phyloP scores from a whole-genome alignment of 2,797 vertebrate species.

The Megalops cyprinoides region DNA sequence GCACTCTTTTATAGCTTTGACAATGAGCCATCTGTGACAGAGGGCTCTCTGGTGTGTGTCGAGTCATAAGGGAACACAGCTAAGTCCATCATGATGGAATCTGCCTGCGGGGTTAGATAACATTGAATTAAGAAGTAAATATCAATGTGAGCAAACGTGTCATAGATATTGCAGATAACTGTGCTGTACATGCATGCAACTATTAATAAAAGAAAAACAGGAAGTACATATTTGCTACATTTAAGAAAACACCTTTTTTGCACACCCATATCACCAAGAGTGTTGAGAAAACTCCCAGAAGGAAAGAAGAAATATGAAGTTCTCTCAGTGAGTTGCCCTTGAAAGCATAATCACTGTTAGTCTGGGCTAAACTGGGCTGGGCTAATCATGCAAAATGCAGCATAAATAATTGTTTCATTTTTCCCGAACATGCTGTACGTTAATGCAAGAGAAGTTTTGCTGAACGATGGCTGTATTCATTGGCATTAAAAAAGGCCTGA shows the following conservation, averaged over 20 bases:
- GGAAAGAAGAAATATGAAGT: not conserved
- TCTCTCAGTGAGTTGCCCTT: not conserved
- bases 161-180: not conserved
- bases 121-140: constrained; percentile 19
- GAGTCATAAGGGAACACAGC: constrained; percentile 37
- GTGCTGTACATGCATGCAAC: not conserved
- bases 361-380: not conserved
- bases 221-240: not conserved
- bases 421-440: not conserved
- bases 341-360: too few species aligned
- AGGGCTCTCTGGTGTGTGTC: constrained; percentile 9
- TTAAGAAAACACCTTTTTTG: not conserved
- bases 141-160: not conserved
- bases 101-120: not conserved
- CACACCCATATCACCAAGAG: not conserved
- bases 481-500: not conserved
- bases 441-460: not conserved
- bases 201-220: not conserved
- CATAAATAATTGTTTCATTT: not conserved
- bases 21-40: constrained; percentile 56
- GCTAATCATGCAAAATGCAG: not conserved
- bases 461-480: not conserved
- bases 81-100: constrained; percentile 44
- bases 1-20: constrained; percentile 52
- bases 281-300: not conserved